phyloP scores from a whole-genome alignment of 1,140 invertebrate genomes.

The Cotesia typhae region DNA sequence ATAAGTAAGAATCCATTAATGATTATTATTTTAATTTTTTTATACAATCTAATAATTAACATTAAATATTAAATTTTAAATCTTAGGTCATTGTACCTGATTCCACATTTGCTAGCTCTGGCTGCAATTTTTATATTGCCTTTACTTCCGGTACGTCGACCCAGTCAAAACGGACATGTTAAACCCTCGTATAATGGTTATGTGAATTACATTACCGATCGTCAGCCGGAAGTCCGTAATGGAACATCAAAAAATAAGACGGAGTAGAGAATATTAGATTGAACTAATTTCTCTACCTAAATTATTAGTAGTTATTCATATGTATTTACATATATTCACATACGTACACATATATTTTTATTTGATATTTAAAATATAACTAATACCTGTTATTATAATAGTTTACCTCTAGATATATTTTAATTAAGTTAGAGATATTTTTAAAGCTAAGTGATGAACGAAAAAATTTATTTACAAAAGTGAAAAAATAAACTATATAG shows the following conservation, averaged over 20 bases:
- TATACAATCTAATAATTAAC: neutral
- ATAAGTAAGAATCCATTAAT: slow-evolving; percentile 67
- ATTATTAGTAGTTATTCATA: too few species aligned
- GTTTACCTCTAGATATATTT: too few species aligned
- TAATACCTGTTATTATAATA: too few species aligned
- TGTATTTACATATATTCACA: too few species aligned
- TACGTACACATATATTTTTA: too few species aligned
- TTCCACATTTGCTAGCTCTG: slow-evolving; percentile 69
- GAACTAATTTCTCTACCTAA: too few species aligned
- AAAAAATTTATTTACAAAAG: neutral
- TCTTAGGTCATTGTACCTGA: slow-evolving; percentile 68
- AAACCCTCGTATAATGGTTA: neutral
- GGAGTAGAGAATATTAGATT: too few species aligned
- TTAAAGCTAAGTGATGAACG: too few species aligned
- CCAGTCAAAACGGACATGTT: slow-evolving; percentile 3
- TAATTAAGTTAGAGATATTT: too few species aligned
- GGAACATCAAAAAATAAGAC: slow-evolving; percentile 44
- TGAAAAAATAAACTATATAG: neutral
- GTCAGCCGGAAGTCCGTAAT: slow-evolving; percentile 39
- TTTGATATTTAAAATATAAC: too few species aligned
- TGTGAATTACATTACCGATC: slow-evolving; percentile 10
- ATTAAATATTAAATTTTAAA: slow-evolving; percentile 35
- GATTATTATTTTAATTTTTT: slow-evolving; percentile 14
- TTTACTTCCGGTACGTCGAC: slow-evolving; percentile 39
- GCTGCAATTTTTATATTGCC: slow-evolving; percentile 68